Evolutionary conservation across 2,113 vertebrate species (phyloP), one percentile per base, ranked within the genome.

Genomic region (Phyllostomus discolor): DNA sequence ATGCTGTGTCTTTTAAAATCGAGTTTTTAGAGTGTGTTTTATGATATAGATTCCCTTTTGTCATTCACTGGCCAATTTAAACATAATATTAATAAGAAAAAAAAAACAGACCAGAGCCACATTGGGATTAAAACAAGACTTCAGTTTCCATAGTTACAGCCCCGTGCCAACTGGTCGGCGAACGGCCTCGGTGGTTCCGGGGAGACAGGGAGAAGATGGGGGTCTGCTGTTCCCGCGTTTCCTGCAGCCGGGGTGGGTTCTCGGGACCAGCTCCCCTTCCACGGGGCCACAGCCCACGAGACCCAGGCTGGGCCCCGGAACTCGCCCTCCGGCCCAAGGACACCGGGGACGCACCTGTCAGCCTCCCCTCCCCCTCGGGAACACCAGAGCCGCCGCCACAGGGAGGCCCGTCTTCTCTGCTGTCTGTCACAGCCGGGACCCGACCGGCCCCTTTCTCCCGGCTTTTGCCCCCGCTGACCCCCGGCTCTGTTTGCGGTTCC

Each of bases 1-100:
- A 91, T 50, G 35, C 64, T 81, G 28, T 80, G 24, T 14, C 87
- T 95, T 92, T 82, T 33, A 62, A 88, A 95, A 66, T 16, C 48
- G 11, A 59, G 20, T 64, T 91, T 72, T 80, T 28, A 64, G 93
- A 95, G 89, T 66, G 16, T 78, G 28, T 59, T 95, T 95, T 57
- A 82, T 85, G 46, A 95, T 43, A 70, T 5, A 67, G 48, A 88
- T n/a, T 46, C 41, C 38, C 10, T 73, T 73, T 85, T 88, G 46
- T 96, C 35, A 73, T 7, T 94, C 54, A 81, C 2, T 70, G 75
- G 91, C 76, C 57, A 66, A 70, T 78, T 57, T 75, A 62, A 84
- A 67, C 26, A 89, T 31, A 43, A 70, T 2, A 54, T 90, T 75
- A 16, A 35, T 57, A 50, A 62, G 48, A 70, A 85, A 43, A 24